These are phyloP conservation scores for Parthenolecanium corni DNA, from an alignment of 2,888 invertebrate species.

Conservation along the genomic window DNA sequence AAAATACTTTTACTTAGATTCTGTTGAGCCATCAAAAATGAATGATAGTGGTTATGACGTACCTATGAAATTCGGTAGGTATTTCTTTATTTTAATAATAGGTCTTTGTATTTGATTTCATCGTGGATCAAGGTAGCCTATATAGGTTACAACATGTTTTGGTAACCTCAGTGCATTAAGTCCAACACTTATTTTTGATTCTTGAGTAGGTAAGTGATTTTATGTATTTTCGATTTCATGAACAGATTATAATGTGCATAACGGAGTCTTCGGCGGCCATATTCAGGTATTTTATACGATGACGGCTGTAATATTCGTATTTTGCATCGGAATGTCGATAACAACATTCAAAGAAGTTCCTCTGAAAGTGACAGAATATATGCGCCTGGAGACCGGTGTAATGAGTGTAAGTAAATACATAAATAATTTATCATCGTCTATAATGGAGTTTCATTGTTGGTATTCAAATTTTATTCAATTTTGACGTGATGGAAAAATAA, in stretches of 20 bases:
- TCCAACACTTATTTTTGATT: background rate
- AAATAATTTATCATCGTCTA: too few relatives aligned
- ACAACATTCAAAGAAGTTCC: conserved; percentile 88
- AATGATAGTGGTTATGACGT: too few relatives aligned
- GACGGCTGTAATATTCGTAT: conserved; percentile 76
- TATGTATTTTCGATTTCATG: background rate
- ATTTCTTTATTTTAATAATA: too few relatives aligned
- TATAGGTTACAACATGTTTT: background rate
- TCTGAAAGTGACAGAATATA: conserved; percentile 40
- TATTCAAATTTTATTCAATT: too few relatives aligned
- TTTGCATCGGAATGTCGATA: conserved; percentile 70
- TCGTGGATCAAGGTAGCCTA: too few relatives aligned
- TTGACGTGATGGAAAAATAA: too few relatives aligned
- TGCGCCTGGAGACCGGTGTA: background rate
- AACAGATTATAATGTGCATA: conserved; percentile 40
- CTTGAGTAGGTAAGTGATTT: too few relatives aligned
- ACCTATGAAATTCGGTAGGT: too few relatives aligned
- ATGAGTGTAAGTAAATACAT: background rate
- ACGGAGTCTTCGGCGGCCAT: conserved; percentile 73
- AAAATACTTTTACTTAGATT: too few relatives aligned
- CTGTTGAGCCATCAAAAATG: too few relatives aligned
- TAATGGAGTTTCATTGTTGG: too few relatives aligned
- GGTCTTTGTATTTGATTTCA: too few relatives aligned
- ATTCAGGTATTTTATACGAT: conserved; percentile 83
- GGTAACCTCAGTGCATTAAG: background rate